Evolutionary conservation across 2,113 vertebrate genomes (phyloP), one percentile per base, ranked within the genome.

Genomic region (Elaphurus davidianus): DNA sequence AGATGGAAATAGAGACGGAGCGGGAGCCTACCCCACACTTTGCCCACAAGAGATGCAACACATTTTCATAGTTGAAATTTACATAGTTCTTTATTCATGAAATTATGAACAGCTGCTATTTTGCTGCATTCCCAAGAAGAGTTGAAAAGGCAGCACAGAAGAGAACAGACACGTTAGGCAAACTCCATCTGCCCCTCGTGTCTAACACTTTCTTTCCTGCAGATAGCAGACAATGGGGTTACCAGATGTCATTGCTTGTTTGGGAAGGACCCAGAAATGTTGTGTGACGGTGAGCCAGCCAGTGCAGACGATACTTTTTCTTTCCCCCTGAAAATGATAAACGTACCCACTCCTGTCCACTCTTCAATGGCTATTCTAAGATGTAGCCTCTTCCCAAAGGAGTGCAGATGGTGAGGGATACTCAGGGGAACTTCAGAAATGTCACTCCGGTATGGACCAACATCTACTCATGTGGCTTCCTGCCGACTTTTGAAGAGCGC

Each of bases 21-120:
- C 54, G 21, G 85, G 94, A 93, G 91, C 47, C 16, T 47, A 27
- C 27, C 74, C 88, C 96, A 89, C 89, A 76, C 96, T 96, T 95
- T 93, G 88, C 93, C 96, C 96, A 95, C 87, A 54, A 94, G 98
- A 96, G 95, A 98, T 96, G 98, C 98, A 97, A 98, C 98, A 98
- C 99, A 98, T 99, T 98, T 98, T 98, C 98, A 97, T 98, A 97
- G 98, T 97, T 97, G 96, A 98, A 98, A 99, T 99, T 99, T 99
- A 99, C 99, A 99, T 99, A 98, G 98, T 98, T 99, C 99, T 99
- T 99, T 99, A 99, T 99, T 99, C 99, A 99, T 99, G 99, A 99
- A 99, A 99, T 98, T 98, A 99, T 98, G 98, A 99, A 98, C 99
- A 99, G 99, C 99, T 99, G 99, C 98, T 99, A 98, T 99, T 99